Conservation (phyloP, 2,797 vertebrate genomes). For the Eutrigla gurnardus region DNA sequence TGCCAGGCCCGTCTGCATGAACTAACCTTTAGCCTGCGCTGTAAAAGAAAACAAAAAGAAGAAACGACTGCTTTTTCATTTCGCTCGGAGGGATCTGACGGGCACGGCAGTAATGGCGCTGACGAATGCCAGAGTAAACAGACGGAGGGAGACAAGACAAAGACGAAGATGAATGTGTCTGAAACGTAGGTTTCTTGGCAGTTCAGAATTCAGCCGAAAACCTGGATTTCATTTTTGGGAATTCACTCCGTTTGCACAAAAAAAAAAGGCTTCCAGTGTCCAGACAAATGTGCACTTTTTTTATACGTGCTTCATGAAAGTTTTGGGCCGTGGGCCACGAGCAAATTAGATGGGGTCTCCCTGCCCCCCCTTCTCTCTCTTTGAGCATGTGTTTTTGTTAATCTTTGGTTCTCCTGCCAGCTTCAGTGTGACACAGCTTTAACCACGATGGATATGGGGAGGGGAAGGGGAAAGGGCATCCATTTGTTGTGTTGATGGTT, state of each 20-base stretch:
- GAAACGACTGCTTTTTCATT: constrained; percentile 83
- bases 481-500: not conserved
- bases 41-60: constrained; percentile 38
- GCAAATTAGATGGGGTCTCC: constrained; percentile 9
- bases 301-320: constrained; percentile 13
- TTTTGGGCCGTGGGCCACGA: constrained; percentile 23
- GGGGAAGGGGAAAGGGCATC: not conserved
- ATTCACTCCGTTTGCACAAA: constrained; percentile 47
- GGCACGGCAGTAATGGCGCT: constrained; percentile 78
- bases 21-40: constrained; percentile 80
- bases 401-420: constrained; percentile 24
- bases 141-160: constrained; percentile 82
- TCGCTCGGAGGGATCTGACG: constrained; percentile 76
- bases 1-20: constrained; percentile 71
- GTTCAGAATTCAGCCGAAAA: constrained; percentile 66
- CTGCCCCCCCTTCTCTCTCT: constrained; percentile 4
- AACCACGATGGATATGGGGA: not conserved
- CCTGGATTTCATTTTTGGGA: constrained; percentile 73
- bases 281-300: constrained; percentile 34
- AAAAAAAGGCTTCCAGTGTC: constrained; percentile 29
- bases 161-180: constrained; percentile 83
- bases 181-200: constrained; percentile 73
- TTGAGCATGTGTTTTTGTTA: constrained; percentile 23
- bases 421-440: constrained; percentile 14
- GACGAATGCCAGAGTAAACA: constrained; percentile 85